Evolutionary conservation across 2,113 vertebrate genomes (phyloP), one percentile per base, ranked within the genome.

Genomic region (Thomomys bottae): DNA sequence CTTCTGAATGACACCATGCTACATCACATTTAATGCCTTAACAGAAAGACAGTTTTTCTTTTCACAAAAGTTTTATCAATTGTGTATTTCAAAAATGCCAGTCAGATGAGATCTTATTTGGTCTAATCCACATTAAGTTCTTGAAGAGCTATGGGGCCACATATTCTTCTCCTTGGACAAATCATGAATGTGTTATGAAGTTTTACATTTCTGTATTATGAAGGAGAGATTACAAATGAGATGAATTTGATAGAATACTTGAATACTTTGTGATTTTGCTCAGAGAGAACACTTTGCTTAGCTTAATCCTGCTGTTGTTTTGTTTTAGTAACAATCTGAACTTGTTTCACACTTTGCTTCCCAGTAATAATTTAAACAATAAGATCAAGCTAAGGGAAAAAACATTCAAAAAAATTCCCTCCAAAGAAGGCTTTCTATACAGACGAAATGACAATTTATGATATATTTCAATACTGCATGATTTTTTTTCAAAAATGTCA

Each of bases 401-500:
- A 82, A 68, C 17, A 40, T 28, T 45, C 36, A 45, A 38, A 67
- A 63, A 36, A 90, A 36, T 73, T 59, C 87, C 6, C 0, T 49
- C 57, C 63, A 94, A 94, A 88, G 61, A 30, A 82, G 61, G 10
- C 24, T 66, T 94, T 94, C 90, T 93, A 11, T 21, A 94, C 68
- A 61, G 45, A 59, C 70, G 90, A 95, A 91, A 89, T 92, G 84
- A 68, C 45, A 96, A 97, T 95, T 96, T 96, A 76, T 66, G 63
- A 24, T 73, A 23, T 96, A 96, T 97, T 97, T 97, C 94, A 97
- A 96, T 97, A 97, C 95, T 84, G 86, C 90, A 93, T 95, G 85
- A 97, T 98, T 97, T 97, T 88, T 54, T 92, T 97, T 96, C 96
- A 96, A 94, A 98, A 96, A 97, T 98, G 98, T 98, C 97, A 97